Conservation (phyloP, 2,797 vertebrate species). For the Gymnoscopelus braueri region DNA sequence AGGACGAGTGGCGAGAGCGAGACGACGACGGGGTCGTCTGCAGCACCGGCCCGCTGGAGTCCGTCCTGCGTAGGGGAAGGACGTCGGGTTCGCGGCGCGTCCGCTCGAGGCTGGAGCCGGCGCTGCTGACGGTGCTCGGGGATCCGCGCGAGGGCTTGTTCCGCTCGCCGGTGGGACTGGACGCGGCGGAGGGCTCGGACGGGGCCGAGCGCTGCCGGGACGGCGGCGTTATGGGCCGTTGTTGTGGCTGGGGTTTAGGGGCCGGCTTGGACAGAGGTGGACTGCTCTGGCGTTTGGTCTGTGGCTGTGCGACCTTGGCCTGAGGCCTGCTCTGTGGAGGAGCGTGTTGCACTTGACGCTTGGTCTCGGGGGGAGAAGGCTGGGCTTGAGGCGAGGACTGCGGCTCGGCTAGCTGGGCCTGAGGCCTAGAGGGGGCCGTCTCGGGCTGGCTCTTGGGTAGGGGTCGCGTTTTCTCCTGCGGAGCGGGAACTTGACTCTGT, state of each 20-base stretch:
- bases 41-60: slow-evolving; percentile 86
- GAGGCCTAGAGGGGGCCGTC: slow-evolving; percentile 32
- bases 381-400: slow-evolving; percentile 49
- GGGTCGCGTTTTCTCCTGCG: slow-evolving; percentile 59
- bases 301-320: slow-evolving; percentile 51
- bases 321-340: slow-evolving; percentile 46
- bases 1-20: slow-evolving; percentile 86
- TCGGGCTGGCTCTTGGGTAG: slow-evolving; percentile 55
- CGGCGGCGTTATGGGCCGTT: slow-evolving; percentile 19
- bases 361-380: slow-evolving; percentile 23
- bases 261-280: slow-evolving; percentile 48
- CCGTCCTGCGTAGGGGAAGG: slow-evolving; percentile 88
- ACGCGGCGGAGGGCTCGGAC: slow-evolving; percentile 32
- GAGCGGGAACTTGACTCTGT: slow-evolving; percentile 52
- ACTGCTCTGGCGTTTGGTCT: slow-evolving; percentile 52
- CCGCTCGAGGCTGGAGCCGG: slow-evolving; percentile 77
- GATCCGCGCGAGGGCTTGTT: slow-evolving; percentile 68
- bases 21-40: slow-evolving; percentile 80
- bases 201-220: slow-evolving; percentile 43
- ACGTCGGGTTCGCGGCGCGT: slow-evolving; percentile 85
- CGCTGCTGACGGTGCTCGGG: slow-evolving; percentile 67
- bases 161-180: slow-evolving; percentile 58
- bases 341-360: slow-evolving; percentile 20
- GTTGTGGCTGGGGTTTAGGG: slow-evolving; percentile 45
- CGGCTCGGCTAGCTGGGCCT: slow-evolving; percentile 37